A percentile compares a stretch with the other conserved stretches of the same genome.
Evolutionary conservation across 2,797 vertebrate species (phyloP).

Genomic region (Bovichtus diacanthus): DNA sequence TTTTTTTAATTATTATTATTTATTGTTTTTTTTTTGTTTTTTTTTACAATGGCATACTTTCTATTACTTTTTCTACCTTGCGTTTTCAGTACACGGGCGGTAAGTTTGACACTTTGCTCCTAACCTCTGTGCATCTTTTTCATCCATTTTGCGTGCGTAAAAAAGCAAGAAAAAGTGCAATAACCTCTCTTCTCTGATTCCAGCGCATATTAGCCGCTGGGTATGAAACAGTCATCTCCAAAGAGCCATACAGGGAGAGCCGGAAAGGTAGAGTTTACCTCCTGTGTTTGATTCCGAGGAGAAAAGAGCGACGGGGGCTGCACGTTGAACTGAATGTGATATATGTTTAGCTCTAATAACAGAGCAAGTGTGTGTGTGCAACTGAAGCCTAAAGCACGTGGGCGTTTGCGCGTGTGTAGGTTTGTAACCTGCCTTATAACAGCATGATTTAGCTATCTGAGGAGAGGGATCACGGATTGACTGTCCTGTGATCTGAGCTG

Average conservation of each 20-base stretch:
- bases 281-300: conserved; percentile 23
- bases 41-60: conserved; percentile 46
- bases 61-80: conserved; percentile 60
- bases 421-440: background rate
- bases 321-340: background rate
- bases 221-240: conserved; percentile 43
- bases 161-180: background rate
- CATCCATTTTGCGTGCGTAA: background rate
- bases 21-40: too few relatives aligned
- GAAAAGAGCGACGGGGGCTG: background rate
- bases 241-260: conserved; percentile 38
- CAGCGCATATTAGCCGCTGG: conserved; percentile 64
- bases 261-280: conserved; percentile 73
- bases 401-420: background rate
- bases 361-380: conserved; percentile 15
- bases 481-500: background rate
- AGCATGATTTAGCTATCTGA: background rate
- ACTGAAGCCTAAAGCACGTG: background rate
- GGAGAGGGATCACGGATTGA: background rate
- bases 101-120: conserved; percentile 54
- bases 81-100: conserved; percentile 60
- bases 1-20: too few relatives aligned
- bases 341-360: background rate
- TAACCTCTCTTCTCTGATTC: conserved; percentile 22
- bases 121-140: background rate